Evolutionary conservation across 1,140 invertebrate genomes (phyloP).

Genomic region (Samia ricini): DNA sequence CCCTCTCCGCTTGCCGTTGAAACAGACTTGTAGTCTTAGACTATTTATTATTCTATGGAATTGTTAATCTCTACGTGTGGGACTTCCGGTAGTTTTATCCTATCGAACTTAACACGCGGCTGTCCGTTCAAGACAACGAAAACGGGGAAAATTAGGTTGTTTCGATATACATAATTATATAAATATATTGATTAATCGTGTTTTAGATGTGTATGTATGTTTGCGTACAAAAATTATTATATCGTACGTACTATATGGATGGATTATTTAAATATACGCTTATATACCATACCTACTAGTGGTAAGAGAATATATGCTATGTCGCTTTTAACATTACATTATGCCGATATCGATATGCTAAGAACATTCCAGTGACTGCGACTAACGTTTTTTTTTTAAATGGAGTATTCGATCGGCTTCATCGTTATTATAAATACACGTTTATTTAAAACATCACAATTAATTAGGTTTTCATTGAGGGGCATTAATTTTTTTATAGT

Average conservation of each 20-base stretch:
- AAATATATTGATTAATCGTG: slow-evolving; percentile 52
- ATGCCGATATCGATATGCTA: slow-evolving; percentile 25
- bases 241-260: slow-evolving; percentile 14
- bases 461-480: slow-evolving; percentile 5
- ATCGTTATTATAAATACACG: slow-evolving; percentile 2
- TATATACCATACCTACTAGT: slow-evolving; percentile 48
- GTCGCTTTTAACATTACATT: slow-evolving; percentile 5
- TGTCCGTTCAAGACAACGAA: slow-evolving; percentile 71
- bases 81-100: slow-evolving; percentile 50
- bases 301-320: slow-evolving; percentile 7
- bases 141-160: slow-evolving; percentile 70
- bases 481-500: not conserved
- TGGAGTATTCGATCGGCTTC: slow-evolving; percentile 3
- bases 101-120: slow-evolving; percentile 40
- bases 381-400: not conserved
- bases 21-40: slow-evolving; percentile 61
- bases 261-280: slow-evolving; percentile 58
- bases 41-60: slow-evolving; percentile 48
- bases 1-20: slow-evolving; percentile 41
- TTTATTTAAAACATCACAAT: not conserved
- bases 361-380: slow-evolving; percentile 66
- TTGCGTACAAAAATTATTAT: slow-evolving; percentile 70
- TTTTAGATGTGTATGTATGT: slow-evolving; percentile 49
- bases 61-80: slow-evolving; percentile 28
- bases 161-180: slow-evolving; percentile 36